phyloP scores from a whole-genome alignment of 2,113 vertebrate genomes.

The Anarhynchus alexandrinus region DNA sequence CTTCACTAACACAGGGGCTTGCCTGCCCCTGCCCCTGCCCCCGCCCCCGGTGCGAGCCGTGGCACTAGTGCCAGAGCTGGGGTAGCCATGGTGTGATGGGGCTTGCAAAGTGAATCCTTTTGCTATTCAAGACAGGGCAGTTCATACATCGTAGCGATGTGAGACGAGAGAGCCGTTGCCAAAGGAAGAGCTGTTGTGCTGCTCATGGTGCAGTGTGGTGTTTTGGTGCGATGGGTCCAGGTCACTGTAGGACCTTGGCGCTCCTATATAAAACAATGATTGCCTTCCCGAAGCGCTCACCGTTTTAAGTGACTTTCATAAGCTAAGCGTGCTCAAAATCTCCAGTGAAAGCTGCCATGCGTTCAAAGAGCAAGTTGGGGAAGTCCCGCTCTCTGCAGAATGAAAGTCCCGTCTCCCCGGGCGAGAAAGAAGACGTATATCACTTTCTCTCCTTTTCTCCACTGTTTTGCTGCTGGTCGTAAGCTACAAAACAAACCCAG shows the following conservation, averaged over 20 bases:
- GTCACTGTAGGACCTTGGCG: background rate
- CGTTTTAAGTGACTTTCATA: background rate
- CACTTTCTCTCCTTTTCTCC: conserved; percentile 41
- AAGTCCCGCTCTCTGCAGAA: background rate
- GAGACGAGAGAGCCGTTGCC: background rate
- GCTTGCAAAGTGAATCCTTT: background rate
- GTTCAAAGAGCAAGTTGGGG: background rate
- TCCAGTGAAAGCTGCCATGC: background rate
- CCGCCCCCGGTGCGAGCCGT: background rate
- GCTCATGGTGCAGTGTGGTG: too few relatives aligned
- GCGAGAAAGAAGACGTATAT: background rate
- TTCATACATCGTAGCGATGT: background rate
- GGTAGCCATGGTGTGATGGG: fast-evolving
- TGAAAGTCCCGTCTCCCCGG: background rate
- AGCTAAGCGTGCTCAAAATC: background rate
- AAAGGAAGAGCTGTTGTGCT: background rate
- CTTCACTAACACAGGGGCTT: background rate
- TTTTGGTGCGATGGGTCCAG: background rate
- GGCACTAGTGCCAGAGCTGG: background rate
- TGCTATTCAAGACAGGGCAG: background rate
- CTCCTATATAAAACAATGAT: fast-evolving
- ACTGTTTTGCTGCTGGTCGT: conserved; percentile 23
- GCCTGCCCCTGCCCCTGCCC: background rate
- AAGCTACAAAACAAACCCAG: conserved; percentile 50
- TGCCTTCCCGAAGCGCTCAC: background rate